These are phyloP conservation scores for Pammene fasciana DNA, from an alignment of 2,888 invertebrate species.

Conservation along the genomic window DNA sequence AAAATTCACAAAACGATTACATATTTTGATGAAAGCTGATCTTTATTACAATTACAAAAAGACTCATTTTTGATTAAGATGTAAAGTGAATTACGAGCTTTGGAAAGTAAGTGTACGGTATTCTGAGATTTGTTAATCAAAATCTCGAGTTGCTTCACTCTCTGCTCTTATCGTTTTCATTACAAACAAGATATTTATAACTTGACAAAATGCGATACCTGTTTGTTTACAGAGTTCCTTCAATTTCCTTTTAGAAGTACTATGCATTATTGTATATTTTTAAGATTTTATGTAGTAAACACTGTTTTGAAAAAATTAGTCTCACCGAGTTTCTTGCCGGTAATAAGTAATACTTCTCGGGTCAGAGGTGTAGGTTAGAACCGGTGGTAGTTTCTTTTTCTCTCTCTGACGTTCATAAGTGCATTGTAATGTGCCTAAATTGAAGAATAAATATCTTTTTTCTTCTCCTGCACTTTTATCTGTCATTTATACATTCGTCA, in stretches of 20 bases:
- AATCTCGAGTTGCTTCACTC: conserved; percentile 22
- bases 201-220: not conserved
- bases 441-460: too few species aligned
- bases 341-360: too few species aligned
- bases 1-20: not conserved
- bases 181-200: conserved; percentile 8
- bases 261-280: too few species aligned
- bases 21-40: not conserved
- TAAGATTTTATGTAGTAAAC: too few species aligned
- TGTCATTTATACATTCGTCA: too few species aligned
- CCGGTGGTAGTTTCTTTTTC: too few species aligned
- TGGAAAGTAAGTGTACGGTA: not conserved
- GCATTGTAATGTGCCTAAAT: too few species aligned
- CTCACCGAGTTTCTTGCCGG: too few species aligned
- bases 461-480: too few species aligned
- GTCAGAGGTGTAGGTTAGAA: too few species aligned
- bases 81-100: not conserved
- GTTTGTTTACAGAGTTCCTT: conserved; percentile 1
- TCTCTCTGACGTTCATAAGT: too few species aligned
- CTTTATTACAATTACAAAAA: not conserved
- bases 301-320: too few species aligned
- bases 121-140: conserved; percentile 35
- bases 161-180: conserved; percentile 14
- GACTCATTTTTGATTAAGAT: not conserved
- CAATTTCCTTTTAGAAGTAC: not conserved